These are phyloP conservation scores for Stenodema calcarata DNA, from an alignment of 2,888 invertebrate genomes.

Conservation along the genomic window DNA sequence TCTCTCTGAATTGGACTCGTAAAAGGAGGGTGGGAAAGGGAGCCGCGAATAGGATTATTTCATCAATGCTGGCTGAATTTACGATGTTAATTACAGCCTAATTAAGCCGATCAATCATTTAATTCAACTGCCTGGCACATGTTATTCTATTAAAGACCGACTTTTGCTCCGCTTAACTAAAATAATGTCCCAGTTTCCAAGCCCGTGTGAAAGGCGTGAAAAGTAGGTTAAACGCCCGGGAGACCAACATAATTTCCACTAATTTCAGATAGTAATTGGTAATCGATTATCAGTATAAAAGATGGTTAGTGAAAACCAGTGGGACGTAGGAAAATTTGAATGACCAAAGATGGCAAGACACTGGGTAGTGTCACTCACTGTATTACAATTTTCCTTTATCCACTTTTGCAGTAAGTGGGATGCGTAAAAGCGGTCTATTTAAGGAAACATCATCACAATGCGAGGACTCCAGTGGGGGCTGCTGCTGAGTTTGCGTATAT, in stretches of 20 bases:
- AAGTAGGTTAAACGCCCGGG: not conserved
- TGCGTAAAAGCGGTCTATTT: too few relatives aligned
- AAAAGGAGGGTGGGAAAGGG: not conserved
- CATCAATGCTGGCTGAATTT: conserved; percentile 33
- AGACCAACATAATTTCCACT: not conserved
- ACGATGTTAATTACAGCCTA: conserved; percentile 30
- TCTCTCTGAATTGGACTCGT: not conserved
- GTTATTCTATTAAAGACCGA: conserved; percentile 10
- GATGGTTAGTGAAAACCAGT: too few relatives aligned
- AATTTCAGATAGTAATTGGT: too few relatives aligned
- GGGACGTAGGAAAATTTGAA: too few relatives aligned
- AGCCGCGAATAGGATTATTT: conserved; percentile 26
- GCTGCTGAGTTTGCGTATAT: too few relatives aligned
- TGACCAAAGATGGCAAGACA: too few relatives aligned
- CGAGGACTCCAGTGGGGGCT: too few relatives aligned
- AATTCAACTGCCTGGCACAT: not conserved
- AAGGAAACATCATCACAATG: too few relatives aligned
- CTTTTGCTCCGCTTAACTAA: not conserved
- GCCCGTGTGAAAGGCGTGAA: not conserved
- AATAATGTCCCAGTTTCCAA: not conserved
- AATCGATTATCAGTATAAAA: too few relatives aligned
- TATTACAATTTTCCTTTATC: too few relatives aligned
- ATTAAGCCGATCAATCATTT: conserved; percentile 22
- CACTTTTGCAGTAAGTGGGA: too few relatives aligned
- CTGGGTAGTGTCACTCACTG: too few relatives aligned